Evolutionary conservation across 2,113 vertebrate species (phyloP), one percentile per base, ranked within the genome.

Genomic region (Psophia crepitans): DNA sequence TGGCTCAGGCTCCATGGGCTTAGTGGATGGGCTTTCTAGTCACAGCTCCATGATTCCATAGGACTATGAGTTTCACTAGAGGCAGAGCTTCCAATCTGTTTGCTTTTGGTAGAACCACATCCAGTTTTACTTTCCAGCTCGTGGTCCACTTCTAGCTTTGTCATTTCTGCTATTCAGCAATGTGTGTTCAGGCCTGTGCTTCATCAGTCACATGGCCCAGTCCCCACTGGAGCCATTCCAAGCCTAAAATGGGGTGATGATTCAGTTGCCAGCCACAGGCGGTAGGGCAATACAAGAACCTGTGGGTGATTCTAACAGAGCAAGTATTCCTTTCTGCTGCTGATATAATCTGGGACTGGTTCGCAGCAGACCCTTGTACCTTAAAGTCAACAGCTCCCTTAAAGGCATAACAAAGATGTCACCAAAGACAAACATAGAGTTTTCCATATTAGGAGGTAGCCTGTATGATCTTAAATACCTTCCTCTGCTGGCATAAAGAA

Each of bases 311-410:
- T 27, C 19, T 9, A 81, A 84, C 51, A 89, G 57, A 84, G 46
- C 57, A 94, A 75, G 19, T 57, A 86, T 32, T 84, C 35, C 80
- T 79, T 94, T 87, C 77, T 91, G 39, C 60, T 75, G 32, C 24
- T 57, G 71, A 80, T 70, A 69, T 1, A 22, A 85, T 71, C 69
- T 87, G 65, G 43, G 77, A 68, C 81, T 87, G 61, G 39, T 65
- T 91, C 57, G 81, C 84, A 91, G 70, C 83, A 95, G 86, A 94
- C 61, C 69, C 91, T 89, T 94, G 71, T 35, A 89, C 80, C 69
- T 73, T 89, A 48, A 74, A 54, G 74, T 84, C 60, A 95, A 92
- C 53, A 82, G 51, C 43, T 82, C 39, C 33, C 48, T 94, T 64
- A 84, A 65, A 91, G 35, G 89, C 3, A 0, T 56, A 79, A 70